Base-by-base conservation (phyloP, 2,797 vertebrate genomes). In the Phataginus tricuspis region DNA sequence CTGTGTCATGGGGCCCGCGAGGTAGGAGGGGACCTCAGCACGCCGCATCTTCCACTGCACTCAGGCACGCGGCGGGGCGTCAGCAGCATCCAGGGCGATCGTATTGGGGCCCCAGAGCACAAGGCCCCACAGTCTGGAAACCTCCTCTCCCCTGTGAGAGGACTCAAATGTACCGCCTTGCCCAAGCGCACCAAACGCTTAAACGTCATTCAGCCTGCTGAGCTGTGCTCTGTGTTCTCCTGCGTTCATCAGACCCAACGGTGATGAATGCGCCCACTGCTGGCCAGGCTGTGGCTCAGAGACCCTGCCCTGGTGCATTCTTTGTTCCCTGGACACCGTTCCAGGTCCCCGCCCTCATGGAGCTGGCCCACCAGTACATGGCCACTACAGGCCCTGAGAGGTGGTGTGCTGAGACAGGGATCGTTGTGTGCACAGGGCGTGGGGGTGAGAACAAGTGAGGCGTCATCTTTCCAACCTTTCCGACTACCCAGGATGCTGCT, bases 351-450 rank as follows among this genome's bases (percentile, higher is more conserved):
- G 69, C 39, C 72, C 21, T 72, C 64, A 3, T 5, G 27, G 64
- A 42, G 39, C 53, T 61, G 51, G 2, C 45, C 59, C 31, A 1
- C 12, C 87, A 77, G 39, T 53, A 34, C 9, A 5, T 66, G 51
- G 39, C 61, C 87, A 59, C 37, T 68, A 61, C 14, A 4, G 27
- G 49, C 57, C 53, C 57, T 51, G 4, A 0, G 34, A 42, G 49
- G 34, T 45, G 0, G 6, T 7, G 18, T 74, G 27, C 42, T 4
- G 8, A 25, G n/a, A 5, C 27, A 53, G 49, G 9, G 13, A 55
- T n/a, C 4, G 1, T 13, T 4, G 0, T 0, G 1, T 27, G 9
- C n/a, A 2, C 1, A 7, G 45, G 7, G 42, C 12, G 1, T 10
- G 1, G 75, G 75, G 19, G 11, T 64, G 4, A 85, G 93, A 79